Base-by-base conservation (phyloP, 1,140 invertebrate genomes). In the Popillia japonica region DNA sequence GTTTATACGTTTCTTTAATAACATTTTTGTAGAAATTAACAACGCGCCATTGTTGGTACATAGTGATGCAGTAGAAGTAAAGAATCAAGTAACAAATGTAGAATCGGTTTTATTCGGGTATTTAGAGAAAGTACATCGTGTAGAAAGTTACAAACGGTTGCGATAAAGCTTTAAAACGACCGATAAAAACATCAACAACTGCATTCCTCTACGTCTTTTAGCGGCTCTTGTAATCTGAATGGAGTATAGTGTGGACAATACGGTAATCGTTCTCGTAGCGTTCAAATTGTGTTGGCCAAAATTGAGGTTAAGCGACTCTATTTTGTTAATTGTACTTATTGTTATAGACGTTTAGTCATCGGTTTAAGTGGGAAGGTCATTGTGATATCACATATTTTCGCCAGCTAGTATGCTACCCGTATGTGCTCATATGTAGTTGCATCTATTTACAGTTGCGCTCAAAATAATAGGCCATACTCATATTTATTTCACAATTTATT, bases 301-400 rank as follows among this genome's bases (percentile, higher is more conserved):
- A 55, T 55, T 55, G 48, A 55, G 48, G 48, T 55, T 55, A 55
- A 55, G 17, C 14, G 48, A 55, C 48, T 55, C 48, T 55, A 55
- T 55, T 55, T 55, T 55, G 14, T 55, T 17, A 55, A 55, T 55
- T 55, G 48, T 17, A 17, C 42, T 44, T 44, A 10, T 44, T 44
- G 14, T 44, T 44, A 14, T 7, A 17, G 6, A n/a, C 48, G 48
- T 55, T 55, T 55, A 55, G 14, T 55, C 48, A 55, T 55, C 48
- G 2, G 48, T 17, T 55, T 55, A 55, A 55, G 1, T 55, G 17
- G 48, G 48, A 55, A 55, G 48, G 48, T 55, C 48, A 17, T n/a
- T n/a, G 48, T n/a, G 11, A 55, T 55, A n/a, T n/a, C 48, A 17
- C 14, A 55, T 55, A 17, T 55, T 55, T 55, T n/a, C 48, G 14